These are phyloP conservation scores for Cerceris ruficornis DNA, from an alignment of 2,888 invertebrate species.

Conservation along the genomic window DNA sequence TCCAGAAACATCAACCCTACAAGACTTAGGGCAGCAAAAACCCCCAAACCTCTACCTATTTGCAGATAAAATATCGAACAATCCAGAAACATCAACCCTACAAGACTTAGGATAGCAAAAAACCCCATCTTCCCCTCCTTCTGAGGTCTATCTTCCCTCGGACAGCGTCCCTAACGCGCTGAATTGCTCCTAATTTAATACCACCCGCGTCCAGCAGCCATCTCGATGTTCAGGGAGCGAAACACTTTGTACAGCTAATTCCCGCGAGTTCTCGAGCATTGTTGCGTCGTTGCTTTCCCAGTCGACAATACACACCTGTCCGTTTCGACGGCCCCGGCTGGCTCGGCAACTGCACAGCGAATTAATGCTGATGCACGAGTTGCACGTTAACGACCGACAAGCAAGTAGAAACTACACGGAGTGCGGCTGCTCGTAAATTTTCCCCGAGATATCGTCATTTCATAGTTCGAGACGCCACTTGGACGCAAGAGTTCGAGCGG, in stretches of 20 bases:
- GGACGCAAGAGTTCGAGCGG: slow-evolving; percentile 22
- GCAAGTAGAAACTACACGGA: slow-evolving; percentile 44
- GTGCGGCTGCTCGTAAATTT: slow-evolving; percentile 46
- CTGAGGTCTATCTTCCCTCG: too few species aligned
- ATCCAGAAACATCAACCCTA: too few species aligned
- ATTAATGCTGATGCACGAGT: slow-evolving; percentile 50
- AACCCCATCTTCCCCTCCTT: too few species aligned
- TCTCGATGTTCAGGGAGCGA: slow-evolving; percentile 22
- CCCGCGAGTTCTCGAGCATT: slow-evolving; percentile 34
- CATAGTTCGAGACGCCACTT: slow-evolving; percentile 36
- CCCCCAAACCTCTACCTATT: too few species aligned
- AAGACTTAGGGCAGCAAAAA: too few species aligned
- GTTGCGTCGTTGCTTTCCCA: slow-evolving; percentile 28
- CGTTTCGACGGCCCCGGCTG: slow-evolving; percentile 22
- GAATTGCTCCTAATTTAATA: slow-evolving; percentile 15
- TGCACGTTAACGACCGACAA: slow-evolving; percentile 42
- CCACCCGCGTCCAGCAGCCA: slow-evolving; percentile 17
- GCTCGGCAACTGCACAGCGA: slow-evolving; percentile 15
- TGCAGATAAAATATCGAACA: too few species aligned
- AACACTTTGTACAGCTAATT: slow-evolving; percentile 44
- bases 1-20: too few species aligned
- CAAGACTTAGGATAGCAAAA: too few species aligned
- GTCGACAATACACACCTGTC: slow-evolving; percentile 35
- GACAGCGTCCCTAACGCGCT: slow-evolving; percentile 14
- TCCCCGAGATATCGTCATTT: slow-evolving; percentile 42